A percentile compares a stretch with the other conserved stretches of the same genome.
Conservation (phyloP, 2,113 vertebrate species). For the Nycticorax nycticorax region DNA sequence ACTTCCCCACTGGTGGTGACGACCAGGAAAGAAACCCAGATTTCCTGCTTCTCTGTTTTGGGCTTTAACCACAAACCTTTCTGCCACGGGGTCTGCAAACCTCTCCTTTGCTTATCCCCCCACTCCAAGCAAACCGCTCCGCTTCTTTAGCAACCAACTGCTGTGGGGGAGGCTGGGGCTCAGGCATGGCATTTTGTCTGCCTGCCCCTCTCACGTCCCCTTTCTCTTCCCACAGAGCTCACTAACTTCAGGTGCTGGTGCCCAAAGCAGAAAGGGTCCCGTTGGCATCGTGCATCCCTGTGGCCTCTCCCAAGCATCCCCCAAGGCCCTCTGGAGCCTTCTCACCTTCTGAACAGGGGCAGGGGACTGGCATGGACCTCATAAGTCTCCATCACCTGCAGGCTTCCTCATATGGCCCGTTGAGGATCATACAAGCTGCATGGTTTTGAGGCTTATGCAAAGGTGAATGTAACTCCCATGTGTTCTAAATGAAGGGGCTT, state of each 20-base stretch:
- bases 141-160: not conserved
- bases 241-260: fast-evolving
- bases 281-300: not conserved
- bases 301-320: not conserved
- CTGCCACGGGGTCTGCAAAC: not conserved
- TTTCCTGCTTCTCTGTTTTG: not conserved
- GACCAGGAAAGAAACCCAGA: not conserved
- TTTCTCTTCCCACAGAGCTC: not conserved
- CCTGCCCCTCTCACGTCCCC: not conserved
- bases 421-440: not conserved
- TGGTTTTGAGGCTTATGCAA: not conserved
- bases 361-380: not conserved
- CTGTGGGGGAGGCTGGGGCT: not conserved
- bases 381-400: too few species aligned
- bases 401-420: fast-evolving
- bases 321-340: not conserved
- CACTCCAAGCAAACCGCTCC: not conserved
- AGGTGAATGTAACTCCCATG: fast-evolving
- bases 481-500: not conserved
- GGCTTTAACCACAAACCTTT: not conserved
- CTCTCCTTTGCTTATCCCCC: not conserved
- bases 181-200: not conserved
- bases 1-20: not conserved
- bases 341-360: not conserved
- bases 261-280: not conserved